Conservation (phyloP, 1,140 invertebrate genomes). For the Mycetomoellerius zeteki region DNA sequence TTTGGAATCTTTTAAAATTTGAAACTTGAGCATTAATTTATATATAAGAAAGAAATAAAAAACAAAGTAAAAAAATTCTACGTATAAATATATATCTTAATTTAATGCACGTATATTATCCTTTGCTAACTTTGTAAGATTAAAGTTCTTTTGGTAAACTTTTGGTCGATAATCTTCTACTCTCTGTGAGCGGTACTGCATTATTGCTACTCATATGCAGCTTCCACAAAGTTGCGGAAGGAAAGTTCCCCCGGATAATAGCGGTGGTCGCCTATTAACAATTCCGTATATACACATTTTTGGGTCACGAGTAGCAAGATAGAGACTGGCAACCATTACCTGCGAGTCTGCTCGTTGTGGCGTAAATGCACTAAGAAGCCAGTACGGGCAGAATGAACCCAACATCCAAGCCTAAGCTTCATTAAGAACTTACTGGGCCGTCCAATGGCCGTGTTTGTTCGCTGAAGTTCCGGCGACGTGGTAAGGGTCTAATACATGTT, state of each 20-base stretch:
- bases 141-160: neutral
- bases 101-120: neutral
- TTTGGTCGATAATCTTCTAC: conserved; percentile 22
- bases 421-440: conserved; percentile 65
- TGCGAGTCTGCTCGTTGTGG: conserved; percentile 34
- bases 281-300: conserved; percentile 54
- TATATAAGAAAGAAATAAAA: neutral
- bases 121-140: neutral
- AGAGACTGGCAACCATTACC: conserved; percentile 27
- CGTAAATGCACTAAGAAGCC: conserved; percentile 63
- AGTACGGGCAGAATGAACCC: conserved; percentile 35
- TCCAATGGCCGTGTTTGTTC: conserved; percentile 62
- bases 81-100: neutral
- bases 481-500: conserved; percentile 59
- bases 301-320: conserved; percentile 45
- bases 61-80: neutral
- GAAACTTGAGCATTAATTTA: neutral
- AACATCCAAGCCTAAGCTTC: conserved; percentile 60
- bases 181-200: conserved; percentile 2
- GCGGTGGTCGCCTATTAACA: conserved; percentile 36
- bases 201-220: conserved; percentile 29
- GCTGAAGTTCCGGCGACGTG: conserved; percentile 50
- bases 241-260: conserved; percentile 31
- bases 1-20: neutral
- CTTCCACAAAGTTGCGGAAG: conserved; percentile 44